phyloP scores from a whole-genome alignment of 2,888 invertebrate species.

The Griposia aprilina region DNA sequence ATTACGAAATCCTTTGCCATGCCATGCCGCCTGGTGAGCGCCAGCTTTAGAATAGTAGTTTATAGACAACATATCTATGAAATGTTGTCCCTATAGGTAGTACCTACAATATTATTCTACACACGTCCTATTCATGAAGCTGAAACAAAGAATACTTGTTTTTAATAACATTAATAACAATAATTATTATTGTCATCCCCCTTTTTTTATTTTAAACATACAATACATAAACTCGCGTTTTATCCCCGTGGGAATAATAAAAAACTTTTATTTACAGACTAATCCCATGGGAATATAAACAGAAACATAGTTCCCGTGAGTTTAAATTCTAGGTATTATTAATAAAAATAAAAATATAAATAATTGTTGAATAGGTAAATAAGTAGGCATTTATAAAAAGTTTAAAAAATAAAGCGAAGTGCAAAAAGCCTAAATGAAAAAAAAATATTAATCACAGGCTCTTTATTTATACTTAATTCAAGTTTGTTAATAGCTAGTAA shows the following conservation, averaged over 20 bases:
- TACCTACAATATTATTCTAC: conserved; percentile 25
- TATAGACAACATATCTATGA: conserved; percentile 4
- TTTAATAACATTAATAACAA: conserved; percentile 1
- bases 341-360: no score
- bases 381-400: no score
- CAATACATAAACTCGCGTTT: no score
- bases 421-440: neutral
- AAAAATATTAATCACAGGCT: neutral
- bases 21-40: neutral
- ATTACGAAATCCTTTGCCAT: neutral
- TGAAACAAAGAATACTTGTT: conserved; percentile 48
- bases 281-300: no score
- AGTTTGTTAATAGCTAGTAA: neutral
- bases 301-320: neutral
- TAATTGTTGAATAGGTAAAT: no score
- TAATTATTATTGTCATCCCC: neutral
- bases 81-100: neutral
- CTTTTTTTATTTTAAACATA: neutral
- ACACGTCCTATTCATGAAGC: conserved; percentile 34
- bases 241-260: neutral
- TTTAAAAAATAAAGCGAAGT: no score
- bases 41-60: neutral
- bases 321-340: neutral
- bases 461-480: neutral
- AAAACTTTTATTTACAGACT: no score